Conservation (phyloP, 2,888 invertebrate genomes). For the Parnassius smintheus region DNA sequence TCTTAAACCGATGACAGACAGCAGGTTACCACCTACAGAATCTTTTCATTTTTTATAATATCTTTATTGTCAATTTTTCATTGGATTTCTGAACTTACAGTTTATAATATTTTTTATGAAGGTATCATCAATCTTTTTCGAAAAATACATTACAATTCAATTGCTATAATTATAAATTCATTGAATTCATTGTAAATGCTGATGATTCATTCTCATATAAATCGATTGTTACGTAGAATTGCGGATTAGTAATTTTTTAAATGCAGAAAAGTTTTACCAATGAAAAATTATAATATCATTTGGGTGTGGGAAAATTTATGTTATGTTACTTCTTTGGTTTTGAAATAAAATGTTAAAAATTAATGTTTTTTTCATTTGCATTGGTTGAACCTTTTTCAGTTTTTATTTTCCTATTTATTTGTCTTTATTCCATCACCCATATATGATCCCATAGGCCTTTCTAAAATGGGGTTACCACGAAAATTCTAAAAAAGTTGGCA, state of each 20-base stretch:
- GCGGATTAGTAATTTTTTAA: constrained; percentile 4
- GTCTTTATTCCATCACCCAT: too few relatives aligned
- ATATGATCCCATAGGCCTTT: too few relatives aligned
- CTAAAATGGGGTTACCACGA: too few relatives aligned
- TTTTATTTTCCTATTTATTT: too few relatives aligned
- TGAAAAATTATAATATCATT: constrained; percentile 11
- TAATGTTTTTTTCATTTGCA: not conserved
- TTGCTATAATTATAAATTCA: constrained; percentile 50
- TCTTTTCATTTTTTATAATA: constrained; percentile 28
- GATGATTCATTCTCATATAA: constrained; percentile 30
- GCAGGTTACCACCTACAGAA: not conserved
- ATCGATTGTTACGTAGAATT: constrained; percentile 6
- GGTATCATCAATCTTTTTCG: constrained; percentile 32
- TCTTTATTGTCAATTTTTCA: constrained; percentile 55
- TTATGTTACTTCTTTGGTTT: constrained; percentile 10
- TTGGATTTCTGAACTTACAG: constrained; percentile 53
- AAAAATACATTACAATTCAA: constrained; percentile 49
- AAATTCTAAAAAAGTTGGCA: too few relatives aligned
- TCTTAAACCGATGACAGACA: constrained; percentile 30
- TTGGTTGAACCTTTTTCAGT: too few relatives aligned
- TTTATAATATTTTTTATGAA: constrained; percentile 19
- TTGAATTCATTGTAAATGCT: constrained; percentile 63
- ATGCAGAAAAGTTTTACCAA: constrained; percentile 5
- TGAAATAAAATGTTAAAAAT: constrained; percentile 1
- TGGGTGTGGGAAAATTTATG: constrained; percentile 10